Conservation (phyloP, 2,888 invertebrate genomes). For the Pseudeuparius sepicola region DNA sequence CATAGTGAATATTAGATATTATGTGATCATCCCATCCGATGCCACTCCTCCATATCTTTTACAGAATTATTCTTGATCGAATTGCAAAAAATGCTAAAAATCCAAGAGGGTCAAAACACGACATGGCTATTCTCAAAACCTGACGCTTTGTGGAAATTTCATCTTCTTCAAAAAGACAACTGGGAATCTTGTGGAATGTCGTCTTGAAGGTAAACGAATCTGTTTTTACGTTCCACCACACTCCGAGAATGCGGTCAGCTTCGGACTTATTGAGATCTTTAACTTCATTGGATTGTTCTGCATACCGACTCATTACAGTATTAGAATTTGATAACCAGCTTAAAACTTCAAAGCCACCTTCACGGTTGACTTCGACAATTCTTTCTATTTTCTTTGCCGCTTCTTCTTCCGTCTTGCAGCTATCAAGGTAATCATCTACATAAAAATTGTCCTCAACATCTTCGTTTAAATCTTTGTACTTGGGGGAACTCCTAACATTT, state of each 20-base stretch:
- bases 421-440: slow-evolving; percentile 3
- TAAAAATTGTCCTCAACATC: neutral
- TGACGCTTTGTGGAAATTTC: slow-evolving; percentile 25
- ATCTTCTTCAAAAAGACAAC: no score
- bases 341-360: neutral
- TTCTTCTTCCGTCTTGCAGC: no score
- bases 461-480: no score
- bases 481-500: no score
- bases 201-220: no score
- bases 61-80: slow-evolving; percentile 24
- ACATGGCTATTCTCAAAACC: slow-evolving; percentile 24
- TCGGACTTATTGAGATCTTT: no score
- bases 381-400: neutral
- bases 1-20: slow-evolving; percentile 10
- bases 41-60: slow-evolving; percentile 24
- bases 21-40: slow-evolving; percentile 22
- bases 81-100: slow-evolving; percentile 23
- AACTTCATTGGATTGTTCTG: no score
- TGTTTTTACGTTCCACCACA: slow-evolving; percentile 21
- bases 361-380: neutral
- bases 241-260: slow-evolving; percentile 17
- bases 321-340: neutral
- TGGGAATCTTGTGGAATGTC: no score
- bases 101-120: slow-evolving; percentile 29
- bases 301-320: no score